Conservation (phyloP, 2,113 vertebrate genomes). For the Micronisus gabar region DNA sequence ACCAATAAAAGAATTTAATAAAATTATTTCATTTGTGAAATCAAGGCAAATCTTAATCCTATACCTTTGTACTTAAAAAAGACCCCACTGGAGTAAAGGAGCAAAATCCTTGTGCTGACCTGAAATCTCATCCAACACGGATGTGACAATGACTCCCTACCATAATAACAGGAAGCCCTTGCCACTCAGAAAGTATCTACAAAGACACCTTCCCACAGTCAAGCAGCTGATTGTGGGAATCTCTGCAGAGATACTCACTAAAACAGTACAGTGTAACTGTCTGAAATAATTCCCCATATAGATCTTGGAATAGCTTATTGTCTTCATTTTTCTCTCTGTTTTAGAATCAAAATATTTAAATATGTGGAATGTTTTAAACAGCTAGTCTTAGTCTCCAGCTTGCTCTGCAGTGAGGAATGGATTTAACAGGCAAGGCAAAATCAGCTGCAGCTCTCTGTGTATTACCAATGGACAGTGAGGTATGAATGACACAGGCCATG, state of each 20-base stretch:
- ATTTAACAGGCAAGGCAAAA: background rate
- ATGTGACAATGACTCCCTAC: background rate
- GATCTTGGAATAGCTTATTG: background rate
- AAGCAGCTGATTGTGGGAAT: background rate
- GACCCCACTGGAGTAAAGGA: background rate
- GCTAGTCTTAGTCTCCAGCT: background rate
- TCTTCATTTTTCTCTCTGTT: background rate
- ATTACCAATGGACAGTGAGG: background rate
- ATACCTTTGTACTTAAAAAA: background rate
- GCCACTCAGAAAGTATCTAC: background rate
- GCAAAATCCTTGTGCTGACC: background rate
- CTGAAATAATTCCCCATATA: background rate
- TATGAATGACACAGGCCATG: background rate
- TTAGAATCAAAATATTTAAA: slow-evolving; percentile 3
- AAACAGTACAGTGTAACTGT: background rate
- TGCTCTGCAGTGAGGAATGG: background rate
- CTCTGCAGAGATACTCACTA: background rate
- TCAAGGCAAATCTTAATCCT: background rate
- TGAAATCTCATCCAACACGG: background rate
- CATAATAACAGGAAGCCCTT: background rate
- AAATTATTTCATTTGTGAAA: background rate
- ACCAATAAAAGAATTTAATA: background rate
- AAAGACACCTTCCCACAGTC: background rate
- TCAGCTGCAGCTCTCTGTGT: background rate
- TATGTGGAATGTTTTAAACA: background rate